phyloP scores from a whole-genome alignment of 2,797 vertebrate species.

The Gobionotothen gibberifrons region DNA sequence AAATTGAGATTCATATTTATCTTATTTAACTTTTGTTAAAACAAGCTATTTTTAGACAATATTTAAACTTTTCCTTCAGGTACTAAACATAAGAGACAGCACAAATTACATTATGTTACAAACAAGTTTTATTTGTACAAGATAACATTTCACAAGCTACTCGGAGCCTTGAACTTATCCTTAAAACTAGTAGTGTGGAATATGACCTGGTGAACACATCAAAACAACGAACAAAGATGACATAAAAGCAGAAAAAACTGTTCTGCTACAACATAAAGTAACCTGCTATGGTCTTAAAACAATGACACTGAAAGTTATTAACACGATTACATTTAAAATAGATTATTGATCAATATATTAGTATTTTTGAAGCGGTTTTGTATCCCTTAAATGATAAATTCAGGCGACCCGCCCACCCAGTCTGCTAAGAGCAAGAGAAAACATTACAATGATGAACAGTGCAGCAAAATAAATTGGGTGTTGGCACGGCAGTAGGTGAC shows the following conservation, averaged over 20 bases:
- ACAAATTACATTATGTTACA: constrained; percentile 22
- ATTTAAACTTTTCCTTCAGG: too few species aligned
- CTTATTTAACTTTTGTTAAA: background rate
- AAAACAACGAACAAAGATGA: background rate
- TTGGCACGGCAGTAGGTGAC: background rate
- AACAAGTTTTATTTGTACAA: constrained; percentile 71
- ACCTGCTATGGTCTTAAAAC: constrained; percentile 41
- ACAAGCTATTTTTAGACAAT: too few species aligned
- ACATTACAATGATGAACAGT: constrained; percentile 2
- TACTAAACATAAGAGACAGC: background rate
- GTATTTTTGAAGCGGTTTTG: constrained; percentile 29
- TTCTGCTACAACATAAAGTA: constrained; percentile 3
- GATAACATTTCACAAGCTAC: constrained; percentile 34
- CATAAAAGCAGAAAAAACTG: constrained; percentile 48
- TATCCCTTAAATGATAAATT: background rate
- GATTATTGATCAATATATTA: constrained; percentile 54
- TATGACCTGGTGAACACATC: background rate
- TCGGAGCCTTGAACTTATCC: constrained; percentile 1
- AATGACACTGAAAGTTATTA: background rate
- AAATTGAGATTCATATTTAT: background rate
- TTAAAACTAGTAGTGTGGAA: constrained; percentile 37
- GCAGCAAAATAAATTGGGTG: background rate
- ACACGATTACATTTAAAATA: constrained; percentile 61
- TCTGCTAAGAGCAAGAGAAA: constrained; percentile 11
- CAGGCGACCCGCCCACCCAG: constrained; percentile 20